Conservation (phyloP, 2,113 vertebrate species). For the Lamprologus tigripictilis region DNA sequence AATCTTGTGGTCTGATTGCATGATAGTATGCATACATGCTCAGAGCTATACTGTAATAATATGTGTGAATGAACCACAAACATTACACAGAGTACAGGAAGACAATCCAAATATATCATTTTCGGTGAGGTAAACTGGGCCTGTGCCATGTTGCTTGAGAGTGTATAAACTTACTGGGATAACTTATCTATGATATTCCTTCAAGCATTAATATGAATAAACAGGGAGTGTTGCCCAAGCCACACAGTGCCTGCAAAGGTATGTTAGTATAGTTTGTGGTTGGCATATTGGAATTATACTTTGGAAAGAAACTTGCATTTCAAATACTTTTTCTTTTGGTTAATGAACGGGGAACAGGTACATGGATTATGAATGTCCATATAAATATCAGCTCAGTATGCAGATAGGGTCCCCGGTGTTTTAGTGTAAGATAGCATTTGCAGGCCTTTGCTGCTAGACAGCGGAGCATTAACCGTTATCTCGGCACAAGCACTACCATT, state of each 20-base stretch:
- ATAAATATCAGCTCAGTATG: constrained; percentile 46
- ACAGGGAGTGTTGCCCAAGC: neutral
- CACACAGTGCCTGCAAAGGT: neutral
- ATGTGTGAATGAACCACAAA: neutral
- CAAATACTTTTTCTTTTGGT: constrained; percentile 16
- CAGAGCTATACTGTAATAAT: neutral
- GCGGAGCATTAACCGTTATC: constrained; percentile 60
- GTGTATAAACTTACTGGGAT: constrained; percentile 10
- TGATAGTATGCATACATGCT: neutral
- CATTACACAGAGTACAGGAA: neutral
- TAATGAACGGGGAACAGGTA: constrained; percentile 35
- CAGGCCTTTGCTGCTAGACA: constrained; percentile 42
- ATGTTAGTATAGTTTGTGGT: neutral
- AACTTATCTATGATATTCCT: constrained; percentile 35
- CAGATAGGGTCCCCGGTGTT: constrained; percentile 52
- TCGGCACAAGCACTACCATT: constrained; percentile 47
- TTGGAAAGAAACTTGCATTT: constrained; percentile 18
- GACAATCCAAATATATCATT: neutral
- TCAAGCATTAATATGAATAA: constrained; percentile 9
- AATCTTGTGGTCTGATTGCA: neutral
- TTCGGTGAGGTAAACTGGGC: constrained; percentile 15
- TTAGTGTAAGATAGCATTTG: constrained; percentile 31
- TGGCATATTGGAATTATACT: neutral
- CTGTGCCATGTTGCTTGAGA: neutral
- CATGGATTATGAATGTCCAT: constrained; percentile 38